Evolutionary conservation across 2,888 invertebrate species (phyloP), one percentile per base, ranked within the genome.

Genomic region (Oligia fasciuncula): DNA sequence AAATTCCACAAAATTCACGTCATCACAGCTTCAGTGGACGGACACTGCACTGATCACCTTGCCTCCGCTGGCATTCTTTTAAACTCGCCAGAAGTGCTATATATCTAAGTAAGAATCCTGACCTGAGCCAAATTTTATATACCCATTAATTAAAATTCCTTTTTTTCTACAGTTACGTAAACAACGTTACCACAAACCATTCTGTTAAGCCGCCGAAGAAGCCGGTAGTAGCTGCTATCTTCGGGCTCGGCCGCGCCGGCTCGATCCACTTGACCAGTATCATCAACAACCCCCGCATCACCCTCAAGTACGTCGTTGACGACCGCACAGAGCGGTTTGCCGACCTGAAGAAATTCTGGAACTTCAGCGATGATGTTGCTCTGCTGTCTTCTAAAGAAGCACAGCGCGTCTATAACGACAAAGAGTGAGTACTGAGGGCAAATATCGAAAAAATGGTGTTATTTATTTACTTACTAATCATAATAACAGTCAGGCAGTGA

Each of bases 231-330:
- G 91, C 96, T 0, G 97, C 97, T 8, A 92, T 97, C 43, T 97
- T 97, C 85, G 97, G 97, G 1, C 92, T 97, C 3, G 97, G 97
- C 2, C 96, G 97, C 54, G 97, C 97, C 4, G 97, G 97, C 1
- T 97, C 97, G 72, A 97, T 97, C 82, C 97, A 98, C 87, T 91
- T 97, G 80, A 85, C 92, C 23, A 97, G 96, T 83, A 92, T 97
- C 43, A 84, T 96, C 8, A 90, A 89, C 13, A 97, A 96, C 90
- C 94, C 95, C 1, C 96, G 97, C 11, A 91, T 97, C 0, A 93
- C 95, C 51, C 91, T 98, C 9, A 92, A 97, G 67, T 98, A 97
- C 89, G 92, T 97, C 67, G 96, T 98, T 1, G 97, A 98, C 69
- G 97, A 97, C 72, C 92, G 95, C 49, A 91, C 92, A 1, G 93